Percentiles rank a stretch among this genome's conserved stretches.
phyloP scores from a whole-genome alignment of 2,888 invertebrate genomes.

The Epistrophella euchroma region DNA sequence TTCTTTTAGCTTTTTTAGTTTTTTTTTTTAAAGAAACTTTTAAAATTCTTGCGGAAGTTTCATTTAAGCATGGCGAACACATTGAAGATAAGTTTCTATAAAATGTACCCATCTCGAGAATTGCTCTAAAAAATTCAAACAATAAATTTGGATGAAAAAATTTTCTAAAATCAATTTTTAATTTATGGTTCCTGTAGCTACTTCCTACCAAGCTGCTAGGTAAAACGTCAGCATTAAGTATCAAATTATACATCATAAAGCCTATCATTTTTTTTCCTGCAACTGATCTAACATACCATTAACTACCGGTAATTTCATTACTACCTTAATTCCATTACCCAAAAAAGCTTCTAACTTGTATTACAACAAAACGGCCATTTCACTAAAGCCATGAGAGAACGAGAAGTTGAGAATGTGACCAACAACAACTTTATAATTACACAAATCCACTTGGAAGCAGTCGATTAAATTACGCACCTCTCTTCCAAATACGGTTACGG shows the following conservation, averaged over 20 bases:
- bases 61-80: no score
- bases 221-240: background rate
- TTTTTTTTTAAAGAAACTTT: no score
- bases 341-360: background rate
- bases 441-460: slow-evolving; percentile 36
- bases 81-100: no score
- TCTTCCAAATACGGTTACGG: slow-evolving; percentile 31
- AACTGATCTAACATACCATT: background rate
- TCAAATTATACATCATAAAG: background rate
- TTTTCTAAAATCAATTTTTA: no score
- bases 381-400: background rate
- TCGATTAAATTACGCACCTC: slow-evolving; percentile 58
- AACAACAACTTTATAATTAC: slow-evolving; percentile 48
- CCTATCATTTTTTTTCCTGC: background rate
- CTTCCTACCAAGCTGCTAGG: no score
- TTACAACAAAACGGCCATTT: background rate
- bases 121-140: no score
- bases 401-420: slow-evolving; percentile 31
- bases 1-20: no score
- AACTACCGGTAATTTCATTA: background rate
- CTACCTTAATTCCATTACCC: background rate
- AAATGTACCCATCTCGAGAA: no score
- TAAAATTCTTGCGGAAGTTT: no score
- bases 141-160: no score
- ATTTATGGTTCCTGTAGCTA: no score